Evolutionary conservation across 2,888 invertebrate genomes (phyloP).

Genomic region (Drosophila eohydei): DNA sequence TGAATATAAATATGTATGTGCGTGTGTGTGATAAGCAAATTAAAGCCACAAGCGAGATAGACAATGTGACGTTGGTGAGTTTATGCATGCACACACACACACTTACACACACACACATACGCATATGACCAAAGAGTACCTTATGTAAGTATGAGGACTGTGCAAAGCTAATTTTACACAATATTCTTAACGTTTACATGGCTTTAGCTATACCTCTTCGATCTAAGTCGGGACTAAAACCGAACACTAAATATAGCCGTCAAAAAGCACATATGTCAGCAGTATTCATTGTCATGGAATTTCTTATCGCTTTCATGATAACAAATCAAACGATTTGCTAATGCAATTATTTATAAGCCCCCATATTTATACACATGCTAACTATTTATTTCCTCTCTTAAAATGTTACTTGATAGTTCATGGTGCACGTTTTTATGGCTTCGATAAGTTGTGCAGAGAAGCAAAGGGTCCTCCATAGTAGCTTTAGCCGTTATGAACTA

Average conservation of each 20-base stretch:
- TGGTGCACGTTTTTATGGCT: not conserved
- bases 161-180: not conserved
- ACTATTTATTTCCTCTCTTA: not conserved
- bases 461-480: not conserved
- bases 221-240: not conserved
- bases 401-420: not conserved
- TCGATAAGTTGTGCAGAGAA: not conserved
- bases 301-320: conserved; percentile 67
- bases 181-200: not conserved
- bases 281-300: conserved; percentile 36
- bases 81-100: not conserved
- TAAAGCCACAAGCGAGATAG: conserved; percentile 71
- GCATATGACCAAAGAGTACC: not conserved
- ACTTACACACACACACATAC: not conserved
- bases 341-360: conserved; percentile 29
- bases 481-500: not conserved
- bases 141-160: conserved; percentile 25
- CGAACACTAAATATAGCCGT: not conserved
- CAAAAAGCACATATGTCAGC: not conserved
- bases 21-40: conserved; percentile 70
- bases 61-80: conserved; percentile 62
- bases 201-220: not conserved
- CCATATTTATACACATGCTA: conserved; percentile 5
- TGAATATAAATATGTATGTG: conserved; percentile 8
- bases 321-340: conserved; percentile 52